Base-by-base conservation (phyloP, 2,113 vertebrate genomes). In the Poeciliopsis retropinna region DNA sequence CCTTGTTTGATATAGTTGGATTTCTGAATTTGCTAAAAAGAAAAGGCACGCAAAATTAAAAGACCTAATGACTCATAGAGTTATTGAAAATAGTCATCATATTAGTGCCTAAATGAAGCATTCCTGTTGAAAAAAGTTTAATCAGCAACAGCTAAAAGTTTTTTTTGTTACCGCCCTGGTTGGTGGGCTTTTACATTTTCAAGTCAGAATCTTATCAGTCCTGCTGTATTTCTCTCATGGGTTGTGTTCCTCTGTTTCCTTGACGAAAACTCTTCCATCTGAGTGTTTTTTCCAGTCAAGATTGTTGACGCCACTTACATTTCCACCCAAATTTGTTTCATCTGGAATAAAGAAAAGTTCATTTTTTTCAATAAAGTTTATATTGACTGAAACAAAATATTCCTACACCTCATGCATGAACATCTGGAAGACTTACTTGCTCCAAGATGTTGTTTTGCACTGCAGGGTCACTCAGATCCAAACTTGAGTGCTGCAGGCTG, bases 221-320 rank as follows among this genome's bases (percentile, higher is more conserved):
- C 12, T 63, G 6, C 29, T 31, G 30, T 63, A 19, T 63, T 63
- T 1, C 3, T 63, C 61, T 19, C 30, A 31, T 31, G 29, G 61
- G 29, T 14, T 11, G 32, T 64, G 14, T 64, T 9, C 31, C 22
- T 25, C 19, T 25, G 2, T 10, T 3, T 34, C 63, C 31, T 64
- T 64, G 13, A 51, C 11, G 2, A 61, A 65, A 71, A 71, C 14
- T 12, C 11, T 44, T 41, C 62, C 75, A 34, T 57, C 69, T 29
- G 32, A 17, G 7, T 31, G 17, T 5, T 72, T 78, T 14, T 37
- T 78, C 76, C 61, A 78, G 13, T 27, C 9, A 19, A 37, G 54
- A 0, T 17, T 5, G 19, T 61, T 2, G 22, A 4, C 5, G 31
- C 12, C 29, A 10, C 17, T 32, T 29, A 5, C 0, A 10, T 4